Evolutionary conservation across 2,888 invertebrate genomes (phyloP).

Genomic region (Lasioglossum calceatum): DNA sequence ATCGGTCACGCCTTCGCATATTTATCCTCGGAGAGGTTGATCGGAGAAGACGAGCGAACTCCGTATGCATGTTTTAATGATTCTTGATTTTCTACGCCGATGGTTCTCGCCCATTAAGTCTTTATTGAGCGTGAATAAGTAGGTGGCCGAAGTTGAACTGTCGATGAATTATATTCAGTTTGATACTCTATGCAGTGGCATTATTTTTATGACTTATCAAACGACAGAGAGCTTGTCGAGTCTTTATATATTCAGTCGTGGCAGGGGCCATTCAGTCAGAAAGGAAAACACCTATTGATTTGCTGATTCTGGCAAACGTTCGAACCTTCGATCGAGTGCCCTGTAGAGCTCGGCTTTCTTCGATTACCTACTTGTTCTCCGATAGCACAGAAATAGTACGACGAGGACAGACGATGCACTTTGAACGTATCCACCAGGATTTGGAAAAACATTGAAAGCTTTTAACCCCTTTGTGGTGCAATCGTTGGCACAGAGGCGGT

Average conservation of each 20-base stretch:
- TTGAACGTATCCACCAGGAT: background rate
- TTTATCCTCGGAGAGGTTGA: background rate
- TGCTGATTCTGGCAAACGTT: background rate
- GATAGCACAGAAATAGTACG: background rate
- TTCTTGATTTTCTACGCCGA: background rate
- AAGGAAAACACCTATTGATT: background rate
- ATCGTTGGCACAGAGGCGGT: background rate
- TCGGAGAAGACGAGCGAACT: background rate
- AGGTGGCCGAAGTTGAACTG: background rate
- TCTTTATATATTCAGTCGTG: background rate
- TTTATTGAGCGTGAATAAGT: background rate
- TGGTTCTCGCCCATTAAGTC: background rate
- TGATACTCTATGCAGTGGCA: background rate
- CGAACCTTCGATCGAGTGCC: background rate
- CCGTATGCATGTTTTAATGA: background rate
- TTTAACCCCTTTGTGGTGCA: background rate
- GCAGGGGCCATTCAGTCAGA: background rate
- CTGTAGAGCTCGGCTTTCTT: background rate
- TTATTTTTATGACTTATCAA: background rate
- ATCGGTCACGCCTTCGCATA: background rate
- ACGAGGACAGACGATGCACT: background rate
- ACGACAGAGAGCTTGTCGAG: no score
- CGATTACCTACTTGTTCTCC: slow-evolving; percentile 2
- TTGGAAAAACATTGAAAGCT: background rate
- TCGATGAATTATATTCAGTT: background rate